Conservation (phyloP, 2,113 vertebrate species). For the Gallinago paraguaiae region DNA sequence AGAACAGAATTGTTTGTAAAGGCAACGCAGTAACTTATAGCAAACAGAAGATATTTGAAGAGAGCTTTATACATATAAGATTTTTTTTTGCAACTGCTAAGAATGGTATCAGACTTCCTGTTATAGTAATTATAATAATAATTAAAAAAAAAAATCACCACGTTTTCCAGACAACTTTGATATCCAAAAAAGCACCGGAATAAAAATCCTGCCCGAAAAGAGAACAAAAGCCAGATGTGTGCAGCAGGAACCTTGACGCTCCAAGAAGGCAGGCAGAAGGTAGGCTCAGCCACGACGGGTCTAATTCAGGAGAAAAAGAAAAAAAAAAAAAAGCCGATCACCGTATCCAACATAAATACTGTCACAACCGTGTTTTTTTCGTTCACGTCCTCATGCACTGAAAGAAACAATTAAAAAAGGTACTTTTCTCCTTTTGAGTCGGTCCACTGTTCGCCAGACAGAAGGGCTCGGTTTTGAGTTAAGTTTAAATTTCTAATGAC, state of each 20-base stretch:
- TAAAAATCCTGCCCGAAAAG: background rate
- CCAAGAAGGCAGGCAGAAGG: constrained; percentile 9
- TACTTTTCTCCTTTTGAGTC: constrained; percentile 4
- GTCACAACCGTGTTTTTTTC: background rate
- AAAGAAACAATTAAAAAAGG: background rate
- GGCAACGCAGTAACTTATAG: constrained; percentile 28
- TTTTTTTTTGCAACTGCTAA: background rate
- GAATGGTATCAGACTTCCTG: constrained; percentile 29
- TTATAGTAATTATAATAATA: background rate
- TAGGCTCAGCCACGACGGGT: constrained; percentile 35
- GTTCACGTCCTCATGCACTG: background rate
- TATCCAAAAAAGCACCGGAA: constrained; percentile 37
- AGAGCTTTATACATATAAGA: constrained; percentile 20
- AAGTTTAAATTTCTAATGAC: constrained; percentile 71
- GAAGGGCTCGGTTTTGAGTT: constrained; percentile 21
- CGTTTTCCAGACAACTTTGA: constrained; percentile 24
- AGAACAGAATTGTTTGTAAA: constrained; percentile 28
- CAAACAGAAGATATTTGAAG: constrained; percentile 38
- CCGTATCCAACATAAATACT: constrained; percentile 12
- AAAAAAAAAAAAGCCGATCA: background rate
- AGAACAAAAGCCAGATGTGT: constrained; percentile 59
- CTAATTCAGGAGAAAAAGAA: background rate
- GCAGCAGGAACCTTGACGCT: constrained; percentile 6
- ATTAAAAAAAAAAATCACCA: background rate
- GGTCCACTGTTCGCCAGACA: background rate